Conservation (phyloP, 2,113 vertebrate genomes). For the Craseonycteris thonglongyai region DNA sequence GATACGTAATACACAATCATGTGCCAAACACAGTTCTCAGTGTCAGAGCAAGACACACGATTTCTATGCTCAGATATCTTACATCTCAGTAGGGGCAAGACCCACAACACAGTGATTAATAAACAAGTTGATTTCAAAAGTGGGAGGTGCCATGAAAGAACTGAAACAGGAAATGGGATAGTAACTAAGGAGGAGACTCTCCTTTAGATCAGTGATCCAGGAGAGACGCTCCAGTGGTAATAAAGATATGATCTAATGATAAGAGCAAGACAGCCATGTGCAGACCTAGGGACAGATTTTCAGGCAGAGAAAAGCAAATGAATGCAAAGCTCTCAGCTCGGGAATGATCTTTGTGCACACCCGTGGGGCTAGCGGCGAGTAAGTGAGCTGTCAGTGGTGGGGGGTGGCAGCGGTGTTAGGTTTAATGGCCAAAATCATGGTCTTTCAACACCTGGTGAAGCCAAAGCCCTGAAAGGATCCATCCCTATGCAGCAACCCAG, state of each 20-base stretch:
- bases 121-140: background rate
- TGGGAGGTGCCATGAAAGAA: background rate
- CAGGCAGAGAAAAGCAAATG: background rate
- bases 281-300: background rate
- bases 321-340: background rate
- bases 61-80: background rate
- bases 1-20: background rate
- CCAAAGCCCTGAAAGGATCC: background rate
- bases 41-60: background rate
- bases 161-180: background rate
- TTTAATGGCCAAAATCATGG: background rate
- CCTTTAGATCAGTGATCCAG: background rate
- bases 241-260: background rate
- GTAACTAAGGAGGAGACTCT: background rate
- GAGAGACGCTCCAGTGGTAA: background rate
- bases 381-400: background rate
- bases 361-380: rapidly evolving
- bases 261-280: background rate
- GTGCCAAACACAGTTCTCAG: background rate
- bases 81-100: background rate
- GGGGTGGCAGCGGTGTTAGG: background rate
- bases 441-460: background rate
- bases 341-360: background rate
- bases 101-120: background rate
- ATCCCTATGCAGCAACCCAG: background rate